Base-by-base conservation (phyloP, 2,888 invertebrate genomes). In the Hydraecia micacea region DNA sequence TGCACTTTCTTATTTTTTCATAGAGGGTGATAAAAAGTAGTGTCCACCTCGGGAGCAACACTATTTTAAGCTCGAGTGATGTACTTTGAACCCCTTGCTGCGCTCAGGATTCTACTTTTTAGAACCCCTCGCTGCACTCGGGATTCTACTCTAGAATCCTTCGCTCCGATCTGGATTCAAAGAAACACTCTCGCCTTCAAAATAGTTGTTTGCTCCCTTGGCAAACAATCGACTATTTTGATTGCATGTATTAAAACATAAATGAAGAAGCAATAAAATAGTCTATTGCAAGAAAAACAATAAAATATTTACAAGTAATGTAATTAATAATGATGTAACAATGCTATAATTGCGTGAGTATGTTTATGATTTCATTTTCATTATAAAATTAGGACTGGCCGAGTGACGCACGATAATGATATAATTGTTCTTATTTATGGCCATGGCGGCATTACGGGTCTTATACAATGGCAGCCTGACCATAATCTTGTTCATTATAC, bases 351-450 rank as follows among this genome's bases (percentile, higher is more conserved):
- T 76, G 66, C 52, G 11, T 25, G 36, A 42, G 21, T 55, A 62
- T 60, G 58, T 77, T 58, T 67, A 66, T 81, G 71, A 80, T 76
- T 79, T 78, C 46, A 78, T 83, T 85, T 79, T 78, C 63, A 76
- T 78, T 65, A 55, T 46, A 77, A 71, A 80, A 72, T 75, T 86
- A 63, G 68, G 68, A 71, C 79, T 68, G 75, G 58, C 55, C 28
- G 32, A 65, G 60, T 81, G 78, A 83, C 71, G 80, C 77, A 86
- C 79, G 32, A 71, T 68, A 46, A 65, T 67, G 63, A 83, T 60
- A 32, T 72, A 55, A 83, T 86, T 75, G 80, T 80, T 75, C 63
- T 69, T 76, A 36, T 71, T 62, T 77, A 77, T 58, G 67, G 77
- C 58, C 49, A 69, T 49, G 62, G 73, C 67, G 75, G 65, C 67